A percentile compares a stretch with the other conserved stretches of the same genome.
These are phyloP conservation scores for Troides aeacus DNA, from an alignment of 2,888 invertebrate genomes.

Conservation along the genomic window DNA sequence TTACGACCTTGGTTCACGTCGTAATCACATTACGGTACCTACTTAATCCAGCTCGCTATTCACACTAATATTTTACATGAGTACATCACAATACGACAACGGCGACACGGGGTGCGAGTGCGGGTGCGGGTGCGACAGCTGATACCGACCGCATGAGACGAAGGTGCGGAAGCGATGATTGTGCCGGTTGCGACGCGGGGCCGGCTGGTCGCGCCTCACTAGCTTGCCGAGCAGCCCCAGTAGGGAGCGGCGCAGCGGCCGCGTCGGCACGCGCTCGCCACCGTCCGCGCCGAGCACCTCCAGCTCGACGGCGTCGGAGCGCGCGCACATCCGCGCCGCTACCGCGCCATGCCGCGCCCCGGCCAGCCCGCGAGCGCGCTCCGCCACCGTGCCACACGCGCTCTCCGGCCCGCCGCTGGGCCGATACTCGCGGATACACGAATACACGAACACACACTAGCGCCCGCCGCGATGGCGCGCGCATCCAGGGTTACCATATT, in stretches of 20 bases:
- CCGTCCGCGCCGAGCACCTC: slow-evolving; percentile 89
- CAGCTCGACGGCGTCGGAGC: slow-evolving; percentile 88
- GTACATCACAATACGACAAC: neutral
- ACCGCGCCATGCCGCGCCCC: slow-evolving; percentile 85
- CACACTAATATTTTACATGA: neutral
- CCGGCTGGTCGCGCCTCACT: slow-evolving; percentile 76
- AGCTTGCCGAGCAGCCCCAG: slow-evolving; percentile 83
- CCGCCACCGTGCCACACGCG: slow-evolving; percentile 46
- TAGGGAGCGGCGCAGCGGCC: slow-evolving; percentile 85
- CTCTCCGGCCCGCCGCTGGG: slow-evolving; percentile 50
- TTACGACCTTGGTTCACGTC: slow-evolving; percentile 59
- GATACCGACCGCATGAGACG: slow-evolving; percentile 73
- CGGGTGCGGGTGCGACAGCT: slow-evolving; percentile 3
- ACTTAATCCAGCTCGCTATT: neutral
- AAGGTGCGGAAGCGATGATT: slow-evolving; percentile 80
- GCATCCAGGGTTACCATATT: slow-evolving; percentile 32
- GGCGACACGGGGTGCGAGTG: neutral
- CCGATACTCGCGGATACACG: slow-evolving; percentile 45
- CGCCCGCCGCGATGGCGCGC: slow-evolving; percentile 42
- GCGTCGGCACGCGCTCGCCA: slow-evolving; percentile 85
- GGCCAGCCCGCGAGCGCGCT: slow-evolving; percentile 62
- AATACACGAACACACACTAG: slow-evolving; percentile 34
- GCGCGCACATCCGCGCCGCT: slow-evolving; percentile 88
- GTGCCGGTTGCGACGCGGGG: slow-evolving; percentile 74
- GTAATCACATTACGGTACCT: slow-evolving; percentile 30